phyloP scores from a whole-genome alignment of 2,797 vertebrate species.

The Danio kyathit region DNA sequence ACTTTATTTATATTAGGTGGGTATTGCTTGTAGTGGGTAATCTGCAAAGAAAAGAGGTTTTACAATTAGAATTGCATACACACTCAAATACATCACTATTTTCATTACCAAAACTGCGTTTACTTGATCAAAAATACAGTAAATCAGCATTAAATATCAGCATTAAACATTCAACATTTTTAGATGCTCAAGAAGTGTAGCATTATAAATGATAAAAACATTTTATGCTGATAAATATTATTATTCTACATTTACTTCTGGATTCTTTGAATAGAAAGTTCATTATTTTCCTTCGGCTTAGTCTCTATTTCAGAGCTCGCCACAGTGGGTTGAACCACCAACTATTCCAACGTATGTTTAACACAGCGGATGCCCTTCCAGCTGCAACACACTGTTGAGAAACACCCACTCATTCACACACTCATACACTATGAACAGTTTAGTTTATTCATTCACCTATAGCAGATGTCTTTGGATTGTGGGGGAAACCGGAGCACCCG shows the following conservation, averaged over 20 bases:
- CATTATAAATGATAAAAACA: not conserved
- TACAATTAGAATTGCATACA: not conserved
- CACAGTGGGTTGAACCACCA: no score
- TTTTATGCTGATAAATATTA: no score
- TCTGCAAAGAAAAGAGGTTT: slow-evolving; percentile 65
- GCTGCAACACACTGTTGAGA: no score
- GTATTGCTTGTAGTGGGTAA: slow-evolving; percentile 84
- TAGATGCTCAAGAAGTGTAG: not conserved
- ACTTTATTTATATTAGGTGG: slow-evolving; percentile 79
- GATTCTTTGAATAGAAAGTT: not conserved
- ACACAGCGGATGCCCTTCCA: no score
- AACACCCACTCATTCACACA: no score
- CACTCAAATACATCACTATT: not conserved
- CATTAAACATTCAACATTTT: not conserved
- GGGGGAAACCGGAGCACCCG: no score
- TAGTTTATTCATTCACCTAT: no score
- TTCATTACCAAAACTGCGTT: not conserved
- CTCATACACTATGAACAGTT: no score
- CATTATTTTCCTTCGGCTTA: no score
- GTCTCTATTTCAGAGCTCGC: no score
- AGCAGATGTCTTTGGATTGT: no score
- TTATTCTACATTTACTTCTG: not conserved
- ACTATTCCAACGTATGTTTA: no score
- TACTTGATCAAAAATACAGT: not conserved
- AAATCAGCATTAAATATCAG: not conserved